Evolutionary conservation across 2,113 vertebrate genomes (phyloP), one percentile per base, ranked within the genome.

Genomic region (Eubucco bourcierii): DNA sequence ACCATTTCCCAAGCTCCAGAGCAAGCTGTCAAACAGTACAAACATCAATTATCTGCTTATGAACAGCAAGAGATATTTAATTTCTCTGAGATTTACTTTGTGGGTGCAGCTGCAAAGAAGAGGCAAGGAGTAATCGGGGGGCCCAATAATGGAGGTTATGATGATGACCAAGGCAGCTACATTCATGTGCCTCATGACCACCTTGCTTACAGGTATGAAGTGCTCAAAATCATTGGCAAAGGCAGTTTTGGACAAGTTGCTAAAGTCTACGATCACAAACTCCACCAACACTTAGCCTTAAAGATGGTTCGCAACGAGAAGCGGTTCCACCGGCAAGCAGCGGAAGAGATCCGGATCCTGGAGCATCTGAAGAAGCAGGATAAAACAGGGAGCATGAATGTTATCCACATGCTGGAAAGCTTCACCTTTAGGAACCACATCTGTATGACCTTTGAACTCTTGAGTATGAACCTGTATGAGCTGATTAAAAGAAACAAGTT

Each of bases 401-500:
- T 99, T 0, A 99, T 99, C 83, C 99, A 99, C 97, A 99, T 99
- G 98, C 98, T 99, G 47, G 99, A 99, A 24, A 99, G 99, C 96
- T 99, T 99, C 97, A 99, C 99, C 59, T 99, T 99, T 97, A 98
- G 99, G 86, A 99, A 99, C 95, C 99, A 99, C 90, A 99, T 99
- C 79, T 99, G 99, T 91, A 99, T 99, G 98, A 99, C 99, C 34
- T 99, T 99, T 67, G 99, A 99, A 90, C 96, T 99, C 93, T 96
- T 99, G 79, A 99, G 98, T 96, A 99, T 99, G 98, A 99, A 99
- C 97, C 96, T 99, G 12, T 99, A 99, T 2, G 99, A 99, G 96
- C 98, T 99, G n/a, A 99, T 99, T 84, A 99, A 99, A 95, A 98
- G 99, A 85, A 99, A 99, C 95, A 99, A 99, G 95, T 99, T 99